Conservation (phyloP, 2,797 vertebrate genomes). For the Hoplostethus mediterraneus region DNA sequence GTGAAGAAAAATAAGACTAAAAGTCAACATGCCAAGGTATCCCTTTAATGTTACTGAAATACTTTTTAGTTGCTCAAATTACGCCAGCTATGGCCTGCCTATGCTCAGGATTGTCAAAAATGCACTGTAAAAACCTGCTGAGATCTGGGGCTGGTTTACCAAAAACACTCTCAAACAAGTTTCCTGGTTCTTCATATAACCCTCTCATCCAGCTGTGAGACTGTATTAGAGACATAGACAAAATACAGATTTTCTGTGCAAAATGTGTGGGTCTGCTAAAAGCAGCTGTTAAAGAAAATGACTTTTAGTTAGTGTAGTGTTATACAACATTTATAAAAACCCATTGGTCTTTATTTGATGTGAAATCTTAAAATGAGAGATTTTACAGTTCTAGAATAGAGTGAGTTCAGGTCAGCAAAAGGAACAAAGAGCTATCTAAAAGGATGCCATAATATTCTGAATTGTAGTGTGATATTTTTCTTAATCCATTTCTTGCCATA, state of each 20-base stretch:
- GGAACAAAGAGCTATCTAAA: conserved; percentile 7
- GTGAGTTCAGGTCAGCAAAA: not conserved
- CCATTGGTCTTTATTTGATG: conserved; percentile 3
- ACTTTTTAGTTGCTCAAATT: not conserved
- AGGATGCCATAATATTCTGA: not conserved
- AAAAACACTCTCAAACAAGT: no score
- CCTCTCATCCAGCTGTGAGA: not conserved
- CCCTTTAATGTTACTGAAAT: not conserved
- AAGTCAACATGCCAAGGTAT: not conserved
- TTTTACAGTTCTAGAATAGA: conserved; percentile 7
- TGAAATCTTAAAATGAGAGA: not conserved
- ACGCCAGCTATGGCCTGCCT: not conserved
- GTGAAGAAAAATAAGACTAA: not conserved
- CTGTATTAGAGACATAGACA: no score
- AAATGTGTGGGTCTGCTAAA: not conserved
- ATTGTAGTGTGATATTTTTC: not conserved
- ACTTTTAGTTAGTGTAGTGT: not conserved
- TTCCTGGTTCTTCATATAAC: not conserved
- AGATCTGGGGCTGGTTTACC: not conserved
- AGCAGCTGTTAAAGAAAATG: not conserved
- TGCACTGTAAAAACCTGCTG: not conserved
- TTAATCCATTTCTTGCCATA: not conserved
- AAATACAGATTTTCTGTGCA: not conserved
- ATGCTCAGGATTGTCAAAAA: not conserved
- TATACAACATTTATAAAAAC: not conserved